Conservation (phyloP, 2,797 vertebrate genomes). For the Coccyzus lansbergi region DNA sequence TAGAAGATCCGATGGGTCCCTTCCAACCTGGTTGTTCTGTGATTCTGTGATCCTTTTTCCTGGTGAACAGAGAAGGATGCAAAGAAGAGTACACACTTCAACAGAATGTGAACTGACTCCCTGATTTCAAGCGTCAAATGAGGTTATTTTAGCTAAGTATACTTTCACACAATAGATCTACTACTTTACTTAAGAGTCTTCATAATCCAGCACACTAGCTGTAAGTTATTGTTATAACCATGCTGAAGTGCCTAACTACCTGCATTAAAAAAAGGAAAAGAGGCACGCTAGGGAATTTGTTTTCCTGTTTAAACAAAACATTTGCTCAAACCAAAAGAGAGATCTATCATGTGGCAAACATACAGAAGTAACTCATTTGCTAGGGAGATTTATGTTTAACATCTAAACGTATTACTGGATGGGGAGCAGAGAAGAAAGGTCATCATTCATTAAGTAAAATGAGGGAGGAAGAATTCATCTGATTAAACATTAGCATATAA, state of each 20-base stretch:
- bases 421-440: background rate
- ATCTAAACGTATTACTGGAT: background rate
- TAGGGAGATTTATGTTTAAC: background rate
- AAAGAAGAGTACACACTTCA: background rate
- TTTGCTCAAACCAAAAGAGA: background rate
- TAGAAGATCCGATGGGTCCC: too few relatives aligned
- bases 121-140: background rate
- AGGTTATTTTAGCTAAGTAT: background rate
- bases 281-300: background rate
- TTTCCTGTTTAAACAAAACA: constrained; percentile 19
- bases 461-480: background rate
- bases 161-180: background rate
- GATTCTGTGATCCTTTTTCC: background rate
- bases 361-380: background rate
- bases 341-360: background rate
- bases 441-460: constrained; percentile 9
- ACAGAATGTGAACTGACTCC: background rate
- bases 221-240: background rate
- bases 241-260: background rate
- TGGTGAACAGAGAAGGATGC: background rate
- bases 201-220: background rate
- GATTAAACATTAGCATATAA: constrained; percentile 16
- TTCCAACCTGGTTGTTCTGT: too few relatives aligned
- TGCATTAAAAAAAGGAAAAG: background rate
- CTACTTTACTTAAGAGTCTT: background rate